Evolutionary conservation across 2,113 vertebrate species (phyloP).

Genomic region (Pseudorasbora parva): DNA sequence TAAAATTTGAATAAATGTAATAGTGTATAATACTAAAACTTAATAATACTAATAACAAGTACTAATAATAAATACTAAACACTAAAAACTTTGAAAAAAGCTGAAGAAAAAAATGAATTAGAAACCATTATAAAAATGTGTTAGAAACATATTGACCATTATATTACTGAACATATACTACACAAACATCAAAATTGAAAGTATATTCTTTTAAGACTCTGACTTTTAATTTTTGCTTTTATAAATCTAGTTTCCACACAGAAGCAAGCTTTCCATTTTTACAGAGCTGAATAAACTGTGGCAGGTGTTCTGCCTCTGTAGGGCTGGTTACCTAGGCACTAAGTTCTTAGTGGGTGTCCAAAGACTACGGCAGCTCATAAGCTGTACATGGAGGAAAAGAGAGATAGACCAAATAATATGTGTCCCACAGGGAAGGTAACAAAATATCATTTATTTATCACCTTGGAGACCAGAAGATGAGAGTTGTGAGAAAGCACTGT

Average conservation of each 20-base stretch:
- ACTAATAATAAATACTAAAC: no score
- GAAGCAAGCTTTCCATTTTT: background rate
- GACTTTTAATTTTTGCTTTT: background rate
- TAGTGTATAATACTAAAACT: background rate
- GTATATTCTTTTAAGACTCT: no score
- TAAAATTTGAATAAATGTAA: background rate
- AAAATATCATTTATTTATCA: constrained; percentile 60
- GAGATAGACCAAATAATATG: constrained; percentile 50
- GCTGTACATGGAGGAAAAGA: constrained; percentile 27
- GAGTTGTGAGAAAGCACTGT: constrained; percentile 13
- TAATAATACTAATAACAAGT: no score
- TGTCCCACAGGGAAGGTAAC: constrained; percentile 52
- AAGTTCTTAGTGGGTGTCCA: constrained; percentile 38
- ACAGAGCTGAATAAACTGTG: constrained; percentile 23
- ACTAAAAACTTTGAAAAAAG: no score
- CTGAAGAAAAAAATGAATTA: no score
- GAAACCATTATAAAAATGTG: no score
- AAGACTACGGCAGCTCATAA: constrained; percentile 42
- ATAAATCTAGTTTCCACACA: background rate
- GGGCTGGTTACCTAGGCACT: constrained; percentile 51
- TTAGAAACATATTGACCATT: no score
- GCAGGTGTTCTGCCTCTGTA: constrained; percentile 37
- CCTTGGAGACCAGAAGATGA: constrained; percentile 54
- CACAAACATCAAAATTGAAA: no score
- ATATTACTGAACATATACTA: no score